A percentile compares a stretch with the other conserved stretches of the same genome.
Conservation (phyloP, 2,888 invertebrate genomes). For the Pseudoips prasinana region DNA sequence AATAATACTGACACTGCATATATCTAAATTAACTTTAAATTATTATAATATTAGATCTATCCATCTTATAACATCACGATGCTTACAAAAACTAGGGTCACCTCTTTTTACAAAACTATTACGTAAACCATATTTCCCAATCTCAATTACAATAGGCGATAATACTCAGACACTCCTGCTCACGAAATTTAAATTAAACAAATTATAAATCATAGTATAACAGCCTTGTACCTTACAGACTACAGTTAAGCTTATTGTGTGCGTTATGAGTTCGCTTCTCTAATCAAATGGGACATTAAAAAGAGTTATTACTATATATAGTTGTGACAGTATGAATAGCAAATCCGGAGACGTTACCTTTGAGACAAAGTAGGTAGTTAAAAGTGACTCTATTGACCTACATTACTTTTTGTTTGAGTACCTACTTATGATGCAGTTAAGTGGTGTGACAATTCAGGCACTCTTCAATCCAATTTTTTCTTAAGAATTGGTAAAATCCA, state of each 20-base stretch:
- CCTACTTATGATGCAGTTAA: no score
- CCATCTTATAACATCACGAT: no score
- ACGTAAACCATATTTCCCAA: slow-evolving; percentile 28
- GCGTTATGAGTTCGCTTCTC: slow-evolving; percentile 56
- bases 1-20: no score
- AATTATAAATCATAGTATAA: slow-evolving; percentile 71
- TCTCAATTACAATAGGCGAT: slow-evolving; percentile 19
- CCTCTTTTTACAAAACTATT: slow-evolving; percentile 21
- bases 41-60: no score
- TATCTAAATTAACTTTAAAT: no score
- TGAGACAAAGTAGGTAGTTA: slow-evolving; percentile 17
- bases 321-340: slow-evolving; percentile 69
- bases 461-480: no score
- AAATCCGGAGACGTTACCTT: slow-evolving; percentile 43
- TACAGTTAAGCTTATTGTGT: slow-evolving; percentile 66
- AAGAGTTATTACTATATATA: slow-evolving; percentile 74
- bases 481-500: no score
- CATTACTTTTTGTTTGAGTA: slow-evolving; percentile 5
- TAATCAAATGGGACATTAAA: slow-evolving; percentile 77
- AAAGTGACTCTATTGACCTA: slow-evolving; percentile 22
- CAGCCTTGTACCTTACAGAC: slow-evolving; percentile 70
- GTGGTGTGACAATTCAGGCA: no score
- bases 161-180: slow-evolving; percentile 28
- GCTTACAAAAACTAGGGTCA: slow-evolving; percentile 13
- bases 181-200: slow-evolving; percentile 73